Evolutionary conservation across 2,113 vertebrate species (phyloP), one percentile per base, ranked within the genome.

Genomic region (Marmota monax): DNA sequence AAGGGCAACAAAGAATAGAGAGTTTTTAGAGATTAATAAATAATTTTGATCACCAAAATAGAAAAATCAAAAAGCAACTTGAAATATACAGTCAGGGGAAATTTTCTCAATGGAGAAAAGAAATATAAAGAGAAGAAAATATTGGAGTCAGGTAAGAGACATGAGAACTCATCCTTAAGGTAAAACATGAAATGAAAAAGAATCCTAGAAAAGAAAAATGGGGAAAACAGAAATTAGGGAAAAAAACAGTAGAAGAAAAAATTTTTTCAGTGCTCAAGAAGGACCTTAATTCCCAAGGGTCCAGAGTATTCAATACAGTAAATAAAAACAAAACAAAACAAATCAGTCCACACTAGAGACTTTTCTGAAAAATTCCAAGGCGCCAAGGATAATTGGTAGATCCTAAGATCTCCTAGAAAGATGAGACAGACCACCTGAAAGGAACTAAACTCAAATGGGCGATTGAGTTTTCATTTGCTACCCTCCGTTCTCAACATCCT

Each of bases 31-130:
- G 51, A 95, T 92, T 85, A 29, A 72, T 79, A 86, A 39, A 51
- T 69, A 27, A 13, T 88, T 5, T 72, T 84, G 12, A 45, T 83
- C n/a, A 39, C 20, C 16, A 72, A 92, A 95, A 80, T 92, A 72
- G 85, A 90, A 96, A 58, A n/a, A 88, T 90, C 13, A 89, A 70
- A 51, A 96, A 73, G 20, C 69, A 77, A 11, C 32, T 93, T 88
- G 6, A 18, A 25, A 84, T 84, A 37, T 42, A 86, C 87, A 96
- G 37, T 76, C 51, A 72, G 92, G 34, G 51, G 11, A 85, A 79
- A 77, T 16, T 92, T 69, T 93, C 76, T 76, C 25, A 89, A 94
- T 88, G 65, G 29, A 77, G 58, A 65, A 92, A 8, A 79, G 11
- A 84, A 94, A 86, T 83, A 51, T 7, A 29, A 82, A 53, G 48